Conservation (phyloP, 2,113 vertebrate species). For the Megalops atlanticus region DNA sequence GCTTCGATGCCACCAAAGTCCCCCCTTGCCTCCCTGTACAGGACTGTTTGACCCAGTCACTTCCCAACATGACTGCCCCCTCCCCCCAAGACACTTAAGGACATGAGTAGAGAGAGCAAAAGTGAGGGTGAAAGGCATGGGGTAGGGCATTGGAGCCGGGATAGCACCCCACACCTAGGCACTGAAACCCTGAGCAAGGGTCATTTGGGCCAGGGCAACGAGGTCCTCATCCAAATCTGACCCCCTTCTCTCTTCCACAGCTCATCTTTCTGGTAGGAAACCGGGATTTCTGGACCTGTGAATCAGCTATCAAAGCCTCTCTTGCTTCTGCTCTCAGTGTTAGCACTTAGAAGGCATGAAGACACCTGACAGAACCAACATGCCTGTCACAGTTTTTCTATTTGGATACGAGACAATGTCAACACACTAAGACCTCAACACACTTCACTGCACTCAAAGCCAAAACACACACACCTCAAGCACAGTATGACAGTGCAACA, state of each 20-base stretch:
- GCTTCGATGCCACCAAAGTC: conserved; percentile 57
- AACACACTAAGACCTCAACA: background rate
- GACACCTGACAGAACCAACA: background rate
- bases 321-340: conserved; percentile 44
- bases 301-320: conserved; percentile 68
- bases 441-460: too few species aligned
- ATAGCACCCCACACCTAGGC: too few species aligned
- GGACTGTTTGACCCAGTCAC: conserved; percentile 62
- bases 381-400: background rate
- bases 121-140: conserved; percentile 64
- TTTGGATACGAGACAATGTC: too few species aligned
- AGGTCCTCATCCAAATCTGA: too few species aligned
- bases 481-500: too few species aligned
- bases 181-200: too few species aligned
- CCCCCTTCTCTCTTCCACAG: conserved; percentile 73
- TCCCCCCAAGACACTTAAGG: conserved; percentile 53
- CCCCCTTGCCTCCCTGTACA: conserved; percentile 64
- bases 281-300: conserved; percentile 54
- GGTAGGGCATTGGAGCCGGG: too few species aligned
- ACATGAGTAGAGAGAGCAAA: conserved; percentile 46
- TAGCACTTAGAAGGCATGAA: background rate
- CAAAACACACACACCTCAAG: too few species aligned
- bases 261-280: conserved; percentile 67
- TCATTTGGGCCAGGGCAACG: too few species aligned
- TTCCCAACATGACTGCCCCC: conserved; percentile 50